A percentile compares a stretch with the other conserved stretches of the same genome.
Evolutionary conservation across 2,113 vertebrate species (phyloP).

Genomic region (Canis aureus): DNA sequence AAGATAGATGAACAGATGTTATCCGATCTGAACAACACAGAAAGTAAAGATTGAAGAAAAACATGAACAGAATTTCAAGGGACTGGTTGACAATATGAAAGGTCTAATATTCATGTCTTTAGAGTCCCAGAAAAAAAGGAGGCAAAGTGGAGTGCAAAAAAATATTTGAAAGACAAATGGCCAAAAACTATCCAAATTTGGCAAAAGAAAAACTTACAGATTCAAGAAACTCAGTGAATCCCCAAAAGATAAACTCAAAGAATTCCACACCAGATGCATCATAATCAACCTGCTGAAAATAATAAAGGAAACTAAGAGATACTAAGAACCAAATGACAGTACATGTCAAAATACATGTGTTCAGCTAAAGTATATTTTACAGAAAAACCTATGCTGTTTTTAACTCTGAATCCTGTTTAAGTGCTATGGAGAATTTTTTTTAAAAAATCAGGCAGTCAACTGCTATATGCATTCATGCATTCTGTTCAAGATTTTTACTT

Average conservation of each 20-base stretch:
- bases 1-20: not conserved
- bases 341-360: not conserved
- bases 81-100: not conserved
- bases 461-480: not conserved
- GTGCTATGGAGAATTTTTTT: not conserved
- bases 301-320: not conserved
- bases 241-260: not conserved
- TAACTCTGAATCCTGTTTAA: not conserved
- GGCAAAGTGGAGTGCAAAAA: not conserved
- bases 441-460: not conserved
- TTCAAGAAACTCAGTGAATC: constrained; percentile 12
- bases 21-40: not conserved
- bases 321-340: not conserved
- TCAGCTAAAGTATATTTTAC: not conserved
- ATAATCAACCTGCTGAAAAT: not conserved
- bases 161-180: not conserved
- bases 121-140: not conserved
- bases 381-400: not conserved
- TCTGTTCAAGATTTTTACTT: not conserved
- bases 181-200: not conserved
- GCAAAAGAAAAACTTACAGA: not conserved
- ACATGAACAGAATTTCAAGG: not conserved
- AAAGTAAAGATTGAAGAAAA: not conserved
- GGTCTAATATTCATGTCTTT: not conserved
- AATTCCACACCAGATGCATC: not conserved